Base-by-base conservation (phyloP, 2,113 vertebrate genomes). In the Etheostoma cragini region DNA sequence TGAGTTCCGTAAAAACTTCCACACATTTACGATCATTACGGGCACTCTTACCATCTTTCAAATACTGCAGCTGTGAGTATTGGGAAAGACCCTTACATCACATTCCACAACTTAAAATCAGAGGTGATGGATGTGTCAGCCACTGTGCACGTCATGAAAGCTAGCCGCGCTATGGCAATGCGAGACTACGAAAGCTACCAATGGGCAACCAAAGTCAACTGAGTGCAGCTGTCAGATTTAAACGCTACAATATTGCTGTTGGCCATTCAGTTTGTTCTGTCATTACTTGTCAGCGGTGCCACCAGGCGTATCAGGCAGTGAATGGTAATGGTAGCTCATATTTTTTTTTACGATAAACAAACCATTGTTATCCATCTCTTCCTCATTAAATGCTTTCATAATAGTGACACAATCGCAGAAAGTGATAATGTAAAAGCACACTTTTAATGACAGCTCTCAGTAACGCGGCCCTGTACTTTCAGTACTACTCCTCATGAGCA, bases 331-430 rank as follows among this genome's bases (percentile, higher is more conserved):
- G 64, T 50, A 57, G 66, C 62, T 84, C 60, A 90, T 85, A 86
- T 84, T 69, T 86, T 33, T 62, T 71, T 62, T 84, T 71, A 63
- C n/a, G 45, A 62, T 69, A 72, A 87, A 70, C 82, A 81, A 86
- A 30, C 46, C 45, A 47, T 64, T 73, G 64, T 78, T 14, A 35
- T 62, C 67, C 42, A 78, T 17, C 68, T 75, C 73, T 24, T 87
- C 65, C 50, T 80, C 69, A 63, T 81, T 74, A 67, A 69, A 74
- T 58, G 42, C 35, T 78, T 76, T 76, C 75, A 79, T 53, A 76
- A 82, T 38, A 42, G 22, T 30, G 8, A 56, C 78, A 65, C 57
- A 60, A 67, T 46, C 53, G 22, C 67, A 67, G 65, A 56, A 46
- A 53, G 42, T 45, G 19, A 68, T 62, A 6, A 57, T 38, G 6